Base-by-base conservation (phyloP, 2,888 invertebrate species). In the Sarcophaga rosellei region DNA sequence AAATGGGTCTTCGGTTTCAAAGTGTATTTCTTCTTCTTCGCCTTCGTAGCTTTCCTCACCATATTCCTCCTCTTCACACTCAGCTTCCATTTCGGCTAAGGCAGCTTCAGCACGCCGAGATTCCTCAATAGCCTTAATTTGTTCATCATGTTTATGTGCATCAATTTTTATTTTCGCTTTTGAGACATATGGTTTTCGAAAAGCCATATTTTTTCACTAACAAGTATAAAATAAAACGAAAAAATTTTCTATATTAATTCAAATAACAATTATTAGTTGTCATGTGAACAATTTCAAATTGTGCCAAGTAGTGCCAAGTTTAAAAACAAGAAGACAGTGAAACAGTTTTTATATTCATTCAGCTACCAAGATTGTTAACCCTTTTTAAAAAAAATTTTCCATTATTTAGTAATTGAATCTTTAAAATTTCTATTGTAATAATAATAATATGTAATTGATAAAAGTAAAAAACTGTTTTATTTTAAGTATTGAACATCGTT, bases 71-170 rank as follows among this genome's bases (percentile, higher is more conserved):
- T 88, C 23, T 20, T 17, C 61, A 12, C 4, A 15, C 10, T 59
- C 65, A 8, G 20, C 10, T 15, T 57, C 57, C 8, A 62, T 2
- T 12, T 61, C 88, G 0, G 11, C 23, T 0, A 84, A 87, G 0
- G 76, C 72, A 4, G 25, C 63, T 0, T 53, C 73, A 2, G 8
- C 17, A 1, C 62, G 77, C 0, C 79, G 81, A 4, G 45, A 57
- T 0, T 61, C 59, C 21, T 89, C 90, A 45, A 91, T 90, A 77
- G 90, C 90, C 68, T 90, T 90, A 3, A 90, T 79, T 10, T 90
- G 89, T 1, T 70, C 88, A 0, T 85, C 86, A 80, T 91, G 88
- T 73, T 84, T 89, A 53, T 17, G 74, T 1, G 88, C 78, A 74
- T 90, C 90, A 57, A 90, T 88, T 74, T 65, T 53, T 21, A 74